These are phyloP conservation scores for Xestia sexstrigata DNA, from an alignment of 2,888 invertebrate species.

Conservation along the genomic window DNA sequence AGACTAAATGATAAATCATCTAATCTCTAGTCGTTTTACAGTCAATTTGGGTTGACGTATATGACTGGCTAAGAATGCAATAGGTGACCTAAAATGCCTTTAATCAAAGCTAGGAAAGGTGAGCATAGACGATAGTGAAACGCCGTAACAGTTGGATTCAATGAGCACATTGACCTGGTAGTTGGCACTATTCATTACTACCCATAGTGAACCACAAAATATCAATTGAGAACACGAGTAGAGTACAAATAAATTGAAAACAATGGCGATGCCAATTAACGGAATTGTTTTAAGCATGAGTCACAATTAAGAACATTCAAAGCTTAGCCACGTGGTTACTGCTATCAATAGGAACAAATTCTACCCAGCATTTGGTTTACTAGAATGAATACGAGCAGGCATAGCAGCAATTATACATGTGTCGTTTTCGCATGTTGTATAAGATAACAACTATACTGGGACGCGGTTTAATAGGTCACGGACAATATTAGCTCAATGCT, in stretches of 20 bases:
- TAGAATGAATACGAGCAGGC: not conserved
- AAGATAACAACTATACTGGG: not conserved
- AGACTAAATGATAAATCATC: no score
- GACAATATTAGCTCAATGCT: constrained; percentile 8
- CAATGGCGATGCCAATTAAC: constrained; percentile 13
- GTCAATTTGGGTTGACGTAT: constrained; percentile 7
- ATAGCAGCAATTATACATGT: not conserved
- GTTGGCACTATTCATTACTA: not conserved
- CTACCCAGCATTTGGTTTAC: not conserved
- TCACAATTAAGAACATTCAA: not conserved
- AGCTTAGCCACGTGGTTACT: constrained; percentile 14
- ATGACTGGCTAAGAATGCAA: not conserved
- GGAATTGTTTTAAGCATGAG: not conserved
- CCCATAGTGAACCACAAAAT: not conserved
- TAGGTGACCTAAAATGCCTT: not conserved
- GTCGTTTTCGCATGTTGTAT: not conserved
- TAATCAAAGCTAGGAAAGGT: constrained; percentile 12
- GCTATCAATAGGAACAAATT: not conserved
- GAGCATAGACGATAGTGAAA: not conserved
- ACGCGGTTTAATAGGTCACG: constrained; percentile 38
- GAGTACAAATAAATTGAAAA: constrained; percentile 15
- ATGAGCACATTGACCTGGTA: constrained; percentile 5
- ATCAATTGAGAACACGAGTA: constrained; percentile 4
- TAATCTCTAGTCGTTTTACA: constrained; percentile 19
- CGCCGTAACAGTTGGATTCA: not conserved